Percentiles rank a stretch among this genome's conserved stretches.
These are phyloP conservation scores for Formicarius rufipectus DNA, from an alignment of 2,113 vertebrate species.

Conservation along the genomic window DNA sequence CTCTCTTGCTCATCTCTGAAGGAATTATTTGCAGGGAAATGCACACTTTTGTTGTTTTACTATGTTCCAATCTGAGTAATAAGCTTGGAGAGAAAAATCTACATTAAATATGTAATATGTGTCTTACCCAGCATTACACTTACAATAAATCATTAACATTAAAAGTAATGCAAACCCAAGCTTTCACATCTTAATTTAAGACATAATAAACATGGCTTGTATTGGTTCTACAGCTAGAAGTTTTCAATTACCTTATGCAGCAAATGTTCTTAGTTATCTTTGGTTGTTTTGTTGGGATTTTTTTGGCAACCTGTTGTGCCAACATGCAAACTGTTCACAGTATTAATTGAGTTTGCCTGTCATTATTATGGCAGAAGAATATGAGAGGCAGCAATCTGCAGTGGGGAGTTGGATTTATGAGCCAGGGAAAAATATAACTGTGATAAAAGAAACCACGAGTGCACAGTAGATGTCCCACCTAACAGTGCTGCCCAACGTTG, in stretches of 20 bases:
- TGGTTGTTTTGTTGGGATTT: not conserved
- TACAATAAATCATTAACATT: not conserved
- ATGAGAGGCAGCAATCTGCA: not conserved
- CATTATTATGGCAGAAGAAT: not conserved
- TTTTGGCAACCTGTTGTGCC: not conserved
- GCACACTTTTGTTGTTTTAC: not conserved
- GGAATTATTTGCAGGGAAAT: not conserved
- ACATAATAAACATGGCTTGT: not conserved
- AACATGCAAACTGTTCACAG: not conserved
- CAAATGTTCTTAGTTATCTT: slow-evolving; percentile 22
- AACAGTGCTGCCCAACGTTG: accelerated
- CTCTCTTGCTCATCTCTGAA: not conserved
- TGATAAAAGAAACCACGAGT: not conserved
- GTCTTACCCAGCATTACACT: not conserved
- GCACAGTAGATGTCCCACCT: not conserved
- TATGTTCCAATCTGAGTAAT: not conserved
- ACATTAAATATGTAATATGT: not conserved
- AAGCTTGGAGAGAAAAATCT: not conserved
- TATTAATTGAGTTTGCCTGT: slow-evolving; percentile 6
- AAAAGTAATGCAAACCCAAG: not conserved
- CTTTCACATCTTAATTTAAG: not conserved
- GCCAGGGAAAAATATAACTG: not conserved
- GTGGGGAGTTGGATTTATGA: not conserved
- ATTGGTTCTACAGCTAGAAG: not conserved
- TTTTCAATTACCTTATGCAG: not conserved